Evolutionary conservation across 2,888 invertebrate genomes (phyloP).

Genomic region (Scrobipalpa costella): DNA sequence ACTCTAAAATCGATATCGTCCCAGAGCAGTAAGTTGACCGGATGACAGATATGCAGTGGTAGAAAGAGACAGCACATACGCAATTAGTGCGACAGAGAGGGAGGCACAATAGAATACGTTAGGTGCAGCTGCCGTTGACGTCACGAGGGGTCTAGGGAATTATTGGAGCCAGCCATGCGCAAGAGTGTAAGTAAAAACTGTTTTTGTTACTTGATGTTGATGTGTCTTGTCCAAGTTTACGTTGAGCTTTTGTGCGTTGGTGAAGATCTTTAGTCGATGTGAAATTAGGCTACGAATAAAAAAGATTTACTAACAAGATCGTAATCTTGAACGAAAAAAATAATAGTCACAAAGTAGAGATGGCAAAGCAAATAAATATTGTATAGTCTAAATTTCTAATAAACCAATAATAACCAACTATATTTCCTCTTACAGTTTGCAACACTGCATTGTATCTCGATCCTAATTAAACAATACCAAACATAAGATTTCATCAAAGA

Average conservation of each 20-base stretch:
- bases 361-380: neutral
- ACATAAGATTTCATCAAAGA: conserved; percentile 32
- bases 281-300: neutral
- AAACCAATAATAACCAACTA: neutral
- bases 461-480: conserved; percentile 21
- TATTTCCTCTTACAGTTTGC: neutral
- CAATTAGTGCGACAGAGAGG: conserved; percentile 49
- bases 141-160: conserved; percentile 71
- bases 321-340: neutral
- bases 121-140: conserved; percentile 76
- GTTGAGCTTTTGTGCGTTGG: conserved; percentile 4
- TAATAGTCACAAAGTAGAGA: neutral
- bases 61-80: conserved; percentile 49
- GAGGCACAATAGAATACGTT: conserved; percentile 65
- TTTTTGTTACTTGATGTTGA: conserved; percentile 33
- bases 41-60: conserved; percentile 64
- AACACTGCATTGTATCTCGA: conserved; percentile 13
- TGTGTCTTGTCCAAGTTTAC: conserved; percentile 16
- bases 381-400: neutral
- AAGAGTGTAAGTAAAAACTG: conserved; percentile 51
- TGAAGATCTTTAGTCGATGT: neutral
- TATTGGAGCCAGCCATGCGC: conserved; percentile 67
- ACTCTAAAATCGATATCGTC: conserved; percentile 60
- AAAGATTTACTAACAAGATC: neutral
- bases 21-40: conserved; percentile 61